Percentiles rank a stretch among this genome's conserved stretches.
Conservation (phyloP, 2,888 invertebrate species). For the Eupithecia inturbata region DNA sequence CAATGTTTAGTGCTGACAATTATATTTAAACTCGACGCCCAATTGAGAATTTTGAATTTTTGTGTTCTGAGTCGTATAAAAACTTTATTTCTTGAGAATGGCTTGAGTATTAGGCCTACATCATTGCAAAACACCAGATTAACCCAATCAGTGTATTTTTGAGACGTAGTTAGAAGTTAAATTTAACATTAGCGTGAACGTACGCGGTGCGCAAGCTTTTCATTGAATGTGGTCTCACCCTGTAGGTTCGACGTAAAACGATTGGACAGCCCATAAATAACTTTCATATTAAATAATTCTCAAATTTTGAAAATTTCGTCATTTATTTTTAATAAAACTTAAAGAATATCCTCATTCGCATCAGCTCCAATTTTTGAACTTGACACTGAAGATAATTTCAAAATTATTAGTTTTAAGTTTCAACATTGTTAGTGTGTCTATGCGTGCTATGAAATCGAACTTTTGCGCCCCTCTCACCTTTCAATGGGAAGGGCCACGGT, state of each 20-base stretch:
- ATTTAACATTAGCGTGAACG: no score
- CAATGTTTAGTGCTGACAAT: no score
- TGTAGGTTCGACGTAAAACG: not conserved
- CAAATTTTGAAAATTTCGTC: not conserved
- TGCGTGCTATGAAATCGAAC: not conserved
- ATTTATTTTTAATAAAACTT: not conserved
- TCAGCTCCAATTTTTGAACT: not conserved
- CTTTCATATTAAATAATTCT: not conserved
- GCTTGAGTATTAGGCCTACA: no score
- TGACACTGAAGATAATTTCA: not conserved
- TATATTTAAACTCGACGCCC: no score
- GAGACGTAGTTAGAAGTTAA: no score
- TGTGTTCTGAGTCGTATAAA: no score
- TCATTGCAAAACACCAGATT: no score
- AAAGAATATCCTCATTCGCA: not conserved
- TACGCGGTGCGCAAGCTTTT: not conserved
- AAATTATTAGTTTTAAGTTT: no score
- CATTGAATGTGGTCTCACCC: not conserved
- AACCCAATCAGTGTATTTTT: no score
- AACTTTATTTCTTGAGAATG: no score
- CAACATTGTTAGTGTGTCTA: not conserved
- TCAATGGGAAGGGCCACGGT: no score
- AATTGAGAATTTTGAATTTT: no score
- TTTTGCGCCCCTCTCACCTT: not conserved
- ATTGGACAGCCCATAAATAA: slow-evolving; percentile 2